Conservation (phyloP, 1,140 invertebrate species). For the Eufriesea mexicana region DNA sequence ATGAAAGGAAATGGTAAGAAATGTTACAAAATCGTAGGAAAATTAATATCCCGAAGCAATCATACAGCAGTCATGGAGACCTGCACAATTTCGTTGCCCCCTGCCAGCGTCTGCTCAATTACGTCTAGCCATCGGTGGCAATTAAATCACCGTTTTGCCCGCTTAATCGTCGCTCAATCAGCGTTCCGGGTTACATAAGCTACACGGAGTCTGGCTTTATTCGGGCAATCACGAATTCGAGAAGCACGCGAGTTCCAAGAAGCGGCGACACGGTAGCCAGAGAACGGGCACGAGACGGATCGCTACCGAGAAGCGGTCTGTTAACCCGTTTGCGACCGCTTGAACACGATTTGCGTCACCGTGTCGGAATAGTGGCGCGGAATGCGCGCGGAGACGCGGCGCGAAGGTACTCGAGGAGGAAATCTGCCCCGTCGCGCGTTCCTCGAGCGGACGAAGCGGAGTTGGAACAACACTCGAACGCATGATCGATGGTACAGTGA, state of each 20-base stretch:
- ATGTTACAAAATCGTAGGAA: too few species aligned
- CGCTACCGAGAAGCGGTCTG: slow-evolving; percentile 50
- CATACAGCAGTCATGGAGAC: not conserved
- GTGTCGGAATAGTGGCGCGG: slow-evolving; percentile 31
- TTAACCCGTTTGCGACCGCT: slow-evolving; percentile 43
- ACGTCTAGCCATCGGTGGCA: not conserved
- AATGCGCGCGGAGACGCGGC: not conserved
- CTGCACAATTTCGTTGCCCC: not conserved
- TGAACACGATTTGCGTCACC: slow-evolving; percentile 46
- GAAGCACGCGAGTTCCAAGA: slow-evolving; percentile 44
- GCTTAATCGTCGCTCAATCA: not conserved
- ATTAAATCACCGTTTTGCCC: slow-evolving; percentile 5
- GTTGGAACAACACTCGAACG: not conserved
- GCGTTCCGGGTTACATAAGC: slow-evolving; percentile 22
- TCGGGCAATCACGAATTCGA: slow-evolving; percentile 13
- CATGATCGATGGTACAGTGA: not conserved
- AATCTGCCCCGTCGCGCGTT: not conserved
- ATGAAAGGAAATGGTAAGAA: too few species aligned
- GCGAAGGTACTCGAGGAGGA: not conserved
- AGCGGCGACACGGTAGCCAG: slow-evolving; percentile 46
- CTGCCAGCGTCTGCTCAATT: not conserved
- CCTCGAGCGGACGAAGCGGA: not conserved
- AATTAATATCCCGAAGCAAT: too few species aligned
- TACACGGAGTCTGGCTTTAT: not conserved
- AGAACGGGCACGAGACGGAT: slow-evolving; percentile 43